A percentile compares a stretch with the other conserved stretches of the same genome.
Evolutionary conservation across 2,797 vertebrate species (phyloP).

Genomic region (Lagocephalus sceleratus): DNA sequence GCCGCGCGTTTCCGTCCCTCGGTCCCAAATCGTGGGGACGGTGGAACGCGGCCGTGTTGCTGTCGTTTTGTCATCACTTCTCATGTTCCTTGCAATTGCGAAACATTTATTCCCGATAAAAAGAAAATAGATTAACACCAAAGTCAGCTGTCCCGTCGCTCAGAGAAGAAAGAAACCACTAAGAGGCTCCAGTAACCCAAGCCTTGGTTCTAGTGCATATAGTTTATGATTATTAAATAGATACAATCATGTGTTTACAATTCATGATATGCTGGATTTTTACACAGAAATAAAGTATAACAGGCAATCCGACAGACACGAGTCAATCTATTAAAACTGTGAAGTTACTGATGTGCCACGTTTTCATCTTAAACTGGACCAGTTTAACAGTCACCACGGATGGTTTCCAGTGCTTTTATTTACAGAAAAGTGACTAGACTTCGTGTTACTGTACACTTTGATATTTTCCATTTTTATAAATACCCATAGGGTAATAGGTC

Average conservation of each 20-base stretch:
- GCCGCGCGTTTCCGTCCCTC: slow-evolving; percentile 15
- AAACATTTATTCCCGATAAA: too few relatives aligned
- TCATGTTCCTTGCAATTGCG: too few relatives aligned
- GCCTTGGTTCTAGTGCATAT: slow-evolving; percentile 1
- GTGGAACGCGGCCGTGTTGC: too few relatives aligned
- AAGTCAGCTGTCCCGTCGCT: too few relatives aligned
- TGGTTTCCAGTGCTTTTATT: slow-evolving; percentile 95
- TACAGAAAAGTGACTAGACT: slow-evolving; percentile 94
- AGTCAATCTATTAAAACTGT: slow-evolving; percentile 65
- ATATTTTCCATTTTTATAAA: slow-evolving; percentile 94
- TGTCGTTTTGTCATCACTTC: too few relatives aligned
- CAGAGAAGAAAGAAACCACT: too few relatives aligned
- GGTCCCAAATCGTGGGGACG: slow-evolving; percentile 14
- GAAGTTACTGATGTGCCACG: slow-evolving; percentile 85
- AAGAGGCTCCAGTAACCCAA: too few relatives aligned
- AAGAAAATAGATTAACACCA: too few relatives aligned
- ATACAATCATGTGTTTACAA: slow-evolving; percentile 1
- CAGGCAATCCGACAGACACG: slow-evolving; percentile 36
- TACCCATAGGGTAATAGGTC: slow-evolving; percentile 99
- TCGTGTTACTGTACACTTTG: slow-evolving; percentile 91
- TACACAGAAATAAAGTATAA: slow-evolving; percentile 6
- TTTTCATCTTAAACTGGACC: slow-evolving; percentile 82
- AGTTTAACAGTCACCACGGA: slow-evolving; percentile 80
- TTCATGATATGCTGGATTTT: not conserved
- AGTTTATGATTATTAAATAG: slow-evolving; percentile 2